Evolutionary conservation across 2,113 vertebrate species (phyloP).

Genomic region (Chaetorhynchus papuensis): DNA sequence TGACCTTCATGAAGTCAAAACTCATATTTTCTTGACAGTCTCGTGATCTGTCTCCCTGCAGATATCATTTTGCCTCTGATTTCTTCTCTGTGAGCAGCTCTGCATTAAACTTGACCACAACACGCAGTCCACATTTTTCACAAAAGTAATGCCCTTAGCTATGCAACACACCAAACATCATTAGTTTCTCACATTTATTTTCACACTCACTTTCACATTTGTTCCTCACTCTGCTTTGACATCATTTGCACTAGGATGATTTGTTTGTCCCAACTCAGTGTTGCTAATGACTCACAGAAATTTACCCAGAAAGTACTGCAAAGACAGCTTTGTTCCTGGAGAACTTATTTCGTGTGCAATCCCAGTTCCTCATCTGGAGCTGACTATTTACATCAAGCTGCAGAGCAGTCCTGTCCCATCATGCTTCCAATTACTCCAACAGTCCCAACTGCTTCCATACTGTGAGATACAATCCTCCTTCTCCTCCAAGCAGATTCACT

Average conservation of each 20-base stretch:
- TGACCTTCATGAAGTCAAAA: background rate
- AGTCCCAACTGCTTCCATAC: background rate
- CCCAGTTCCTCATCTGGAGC: background rate
- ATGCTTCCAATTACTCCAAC: background rate
- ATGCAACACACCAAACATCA: background rate
- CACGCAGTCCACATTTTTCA: background rate
- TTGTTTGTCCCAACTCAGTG: background rate
- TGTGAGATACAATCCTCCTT: background rate
- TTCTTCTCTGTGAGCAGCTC: background rate
- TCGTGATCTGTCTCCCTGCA: background rate
- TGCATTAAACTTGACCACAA: background rate
- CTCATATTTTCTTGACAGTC: background rate
- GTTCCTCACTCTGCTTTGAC: background rate
- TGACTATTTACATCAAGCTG: background rate
- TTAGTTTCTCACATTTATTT: background rate
- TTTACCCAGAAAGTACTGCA: background rate
- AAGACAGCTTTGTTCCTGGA: background rate
- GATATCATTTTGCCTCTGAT: background rate
- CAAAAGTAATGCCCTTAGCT: background rate
- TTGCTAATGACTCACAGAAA: background rate
- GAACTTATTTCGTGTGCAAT: background rate
- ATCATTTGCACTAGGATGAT: background rate
- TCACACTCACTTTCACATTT: background rate
- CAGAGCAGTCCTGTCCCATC: background rate
- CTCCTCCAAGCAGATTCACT: background rate